Evolutionary conservation across 2,797 vertebrate genomes (phyloP).

Genomic region (Mallotus villosus): DNA sequence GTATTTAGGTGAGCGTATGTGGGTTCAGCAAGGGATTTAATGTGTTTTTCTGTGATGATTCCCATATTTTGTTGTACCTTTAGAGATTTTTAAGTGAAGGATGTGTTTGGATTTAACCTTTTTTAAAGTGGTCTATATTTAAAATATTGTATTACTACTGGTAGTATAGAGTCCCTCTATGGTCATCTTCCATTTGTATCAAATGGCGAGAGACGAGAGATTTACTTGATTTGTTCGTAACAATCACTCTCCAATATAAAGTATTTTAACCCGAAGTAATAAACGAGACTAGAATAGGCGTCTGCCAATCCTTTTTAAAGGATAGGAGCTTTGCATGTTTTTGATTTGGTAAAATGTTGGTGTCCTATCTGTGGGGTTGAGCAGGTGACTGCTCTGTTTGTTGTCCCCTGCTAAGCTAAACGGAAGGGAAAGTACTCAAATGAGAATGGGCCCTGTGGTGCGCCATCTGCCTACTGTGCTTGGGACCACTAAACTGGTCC

Average conservation of each 20-base stretch:
- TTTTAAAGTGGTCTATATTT: too few relatives aligned
- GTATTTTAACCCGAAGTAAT: too few relatives aligned
- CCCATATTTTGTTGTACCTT: too few relatives aligned
- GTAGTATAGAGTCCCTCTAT: too few relatives aligned
- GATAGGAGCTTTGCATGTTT: constrained; percentile 18
- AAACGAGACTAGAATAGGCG: too few relatives aligned
- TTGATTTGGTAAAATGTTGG: constrained; percentile 6
- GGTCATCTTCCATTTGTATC: too few relatives aligned
- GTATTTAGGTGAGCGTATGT: not conserved
- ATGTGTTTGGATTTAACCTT: too few relatives aligned
- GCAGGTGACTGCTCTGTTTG: constrained; percentile 63
- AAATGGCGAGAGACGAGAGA: too few relatives aligned
- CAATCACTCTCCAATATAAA: too few relatives aligned
- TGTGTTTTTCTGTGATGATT: not conserved
- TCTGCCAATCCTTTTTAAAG: not conserved
- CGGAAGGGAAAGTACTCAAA: constrained; percentile 59
- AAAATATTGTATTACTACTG: too few relatives aligned
- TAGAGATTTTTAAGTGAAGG: too few relatives aligned
- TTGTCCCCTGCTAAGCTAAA: constrained; percentile 61
- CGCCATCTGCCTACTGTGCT: constrained; percentile 67
- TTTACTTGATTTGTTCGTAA: too few relatives aligned
- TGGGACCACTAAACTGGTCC: constrained; percentile 41
- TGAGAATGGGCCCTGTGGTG: constrained; percentile 65
- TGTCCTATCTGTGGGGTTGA: constrained; percentile 24
- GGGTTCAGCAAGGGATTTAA: not conserved